A percentile compares a stretch with the other conserved stretches of the same genome.
These are phyloP conservation scores for Osmerus eperlanus DNA, from an alignment of 2,113 vertebrate genomes.

Conservation along the genomic window DNA sequence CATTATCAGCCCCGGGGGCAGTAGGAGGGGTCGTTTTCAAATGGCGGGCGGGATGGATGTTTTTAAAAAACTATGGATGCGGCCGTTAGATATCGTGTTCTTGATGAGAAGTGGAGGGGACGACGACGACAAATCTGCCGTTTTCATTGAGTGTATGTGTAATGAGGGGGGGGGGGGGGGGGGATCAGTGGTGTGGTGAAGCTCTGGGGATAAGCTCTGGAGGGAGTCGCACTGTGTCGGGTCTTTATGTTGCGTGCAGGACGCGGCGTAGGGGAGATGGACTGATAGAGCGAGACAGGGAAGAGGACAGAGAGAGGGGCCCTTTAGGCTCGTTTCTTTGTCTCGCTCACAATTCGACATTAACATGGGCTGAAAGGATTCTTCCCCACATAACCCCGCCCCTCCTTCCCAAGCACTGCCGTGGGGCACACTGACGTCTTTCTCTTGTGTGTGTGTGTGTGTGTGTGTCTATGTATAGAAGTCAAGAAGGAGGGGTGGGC, in stretches of 20 bases:
- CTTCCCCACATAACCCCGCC: conserved; percentile 40
- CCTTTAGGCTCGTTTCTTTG: conserved; percentile 49
- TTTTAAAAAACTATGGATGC: no score
- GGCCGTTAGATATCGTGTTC: no score
- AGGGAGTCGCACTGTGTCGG: no score
- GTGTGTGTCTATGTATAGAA: conserved; percentile 6
- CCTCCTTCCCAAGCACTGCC: conserved; percentile 37
- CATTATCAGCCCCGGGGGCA: no score
- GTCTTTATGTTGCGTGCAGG: conserved; percentile 24
- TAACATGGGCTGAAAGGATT: conserved; percentile 68
- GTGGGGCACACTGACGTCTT: conserved; percentile 49
- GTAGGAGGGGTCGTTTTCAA: no score
- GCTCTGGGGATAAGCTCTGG: conserved; percentile 10
- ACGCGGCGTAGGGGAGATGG: conserved; percentile 20
- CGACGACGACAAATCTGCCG: no score
- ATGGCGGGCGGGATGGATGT: no score
- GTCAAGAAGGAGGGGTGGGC: background rate
- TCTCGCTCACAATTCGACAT: conserved; percentile 51
- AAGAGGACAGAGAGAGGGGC: conserved; percentile 48
- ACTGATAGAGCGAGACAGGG: conserved; percentile 37
- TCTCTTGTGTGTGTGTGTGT: conserved; percentile 12
- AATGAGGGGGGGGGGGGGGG: background rate
- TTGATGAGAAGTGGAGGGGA: no score
- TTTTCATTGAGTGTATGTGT: background rate
- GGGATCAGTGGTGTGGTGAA: conserved; percentile 5